Evolutionary conservation across 2,888 invertebrate genomes (phyloP), one percentile per base, ranked within the genome.

Genomic region (Trissonchulus sp.): DNA sequence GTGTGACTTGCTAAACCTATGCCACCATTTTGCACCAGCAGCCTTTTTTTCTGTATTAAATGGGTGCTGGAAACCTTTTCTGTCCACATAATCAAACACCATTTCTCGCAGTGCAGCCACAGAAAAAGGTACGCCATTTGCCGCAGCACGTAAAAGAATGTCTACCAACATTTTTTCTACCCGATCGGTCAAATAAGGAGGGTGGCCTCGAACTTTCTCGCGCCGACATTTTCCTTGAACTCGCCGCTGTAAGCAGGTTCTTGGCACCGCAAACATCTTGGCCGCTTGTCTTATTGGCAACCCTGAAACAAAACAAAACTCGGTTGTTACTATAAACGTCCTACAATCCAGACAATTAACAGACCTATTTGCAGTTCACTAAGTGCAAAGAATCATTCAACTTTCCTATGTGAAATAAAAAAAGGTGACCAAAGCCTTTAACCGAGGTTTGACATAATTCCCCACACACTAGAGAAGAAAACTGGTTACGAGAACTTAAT

Each of bases 11-110:
- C n/a, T 69, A 36, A 69, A 69, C 35, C 37, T 36, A 23, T n/a
- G 8, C 71, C 71, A 69, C 34, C 71, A 69, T 35, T 69, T 69
- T 37, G 3, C 34, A 34, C 71, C 31, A 33, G 71, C 71, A 23
- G 15, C 8, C n/a, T n/a, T 3, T 69, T 69, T 36, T 69, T 69
- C 15, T n/a, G 23, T 69, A 35, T 36, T 69, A 36, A 69, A 69
- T 18, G 35, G 71, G n/a, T 69, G 34, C 34, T 2, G 3, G n/a
- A 69, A 36, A 3, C 37, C 34, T 28, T 69, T 31, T 35, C n/a
- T 15, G 3, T 69, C 71, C n/a, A 34, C 34, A n/a, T 69, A 69
- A 8, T 69, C 35, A n/a, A 69, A 69, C 8, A 69, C 37, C 35
- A 69, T 23, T 69, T 65, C 65, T 8, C 65, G 65, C 31, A 65